Base-by-base conservation (phyloP, 2,888 invertebrate genomes). In the Alcis repandata region DNA sequence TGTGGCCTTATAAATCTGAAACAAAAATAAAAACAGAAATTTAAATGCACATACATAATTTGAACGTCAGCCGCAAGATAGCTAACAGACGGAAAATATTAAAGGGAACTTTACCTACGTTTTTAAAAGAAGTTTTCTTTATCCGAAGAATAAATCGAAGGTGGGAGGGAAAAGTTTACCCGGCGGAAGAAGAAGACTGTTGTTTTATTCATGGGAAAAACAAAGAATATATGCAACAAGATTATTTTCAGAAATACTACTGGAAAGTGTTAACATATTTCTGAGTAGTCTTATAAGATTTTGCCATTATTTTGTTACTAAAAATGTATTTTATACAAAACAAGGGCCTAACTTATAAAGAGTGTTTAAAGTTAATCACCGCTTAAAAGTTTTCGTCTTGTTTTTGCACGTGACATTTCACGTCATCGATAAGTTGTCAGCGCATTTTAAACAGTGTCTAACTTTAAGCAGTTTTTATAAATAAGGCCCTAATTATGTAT, bases 101-200 rank as follows among this genome's bases (percentile, higher is more conserved):
- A 89, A 86, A 90, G 87, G 84, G 82, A 92, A 91, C 80, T 91
- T 91, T 91, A 86, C 89, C 85, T 90, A 90, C 88, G 87, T 90
- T 92, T 91, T 92, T 88, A 89, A 90, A 89, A 84, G 87, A 92
- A 91, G 87, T 91, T 92, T 91, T 87, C 90, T 91, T 91, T 92
- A 92, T 92, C 90, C 90, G 70, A 77, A 79, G 91, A 90, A 92
- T 92, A 92, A 92, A 93, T 92, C 92, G 93, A 93, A 93, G 91
- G 91, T 91, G 87, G 91, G 86, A 86, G 91, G 90, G 88, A 89
- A 86, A 90, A 90, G 79, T 71, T 89, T 88, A 85, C 83, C 79
- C 87, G 83, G 75, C 87, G 89, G 86, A 90, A 90, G 89, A 86
- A 90, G 88, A 88, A 85, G 90, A 90, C 92, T 91, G 91, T 91